These are phyloP conservation scores for Ochropleura plecta DNA, from an alignment of 2,888 invertebrate species.

Conservation along the genomic window DNA sequence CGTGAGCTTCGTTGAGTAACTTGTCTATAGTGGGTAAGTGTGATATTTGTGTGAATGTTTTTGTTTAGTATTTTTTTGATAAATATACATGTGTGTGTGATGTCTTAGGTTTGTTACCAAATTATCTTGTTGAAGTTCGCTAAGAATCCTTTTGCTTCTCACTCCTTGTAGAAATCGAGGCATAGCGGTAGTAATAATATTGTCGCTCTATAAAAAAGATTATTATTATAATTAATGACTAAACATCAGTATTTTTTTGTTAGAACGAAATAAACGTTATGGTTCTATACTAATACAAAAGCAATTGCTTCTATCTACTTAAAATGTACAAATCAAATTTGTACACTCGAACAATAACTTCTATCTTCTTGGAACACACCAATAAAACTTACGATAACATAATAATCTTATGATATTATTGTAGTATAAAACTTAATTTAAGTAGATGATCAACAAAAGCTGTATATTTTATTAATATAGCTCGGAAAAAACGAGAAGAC, in stretches of 20 bases:
- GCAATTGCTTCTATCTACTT: constrained; percentile 10
- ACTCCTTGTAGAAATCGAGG: too few relatives aligned
- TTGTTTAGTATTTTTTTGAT: too few relatives aligned
- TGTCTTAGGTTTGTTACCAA: too few relatives aligned
- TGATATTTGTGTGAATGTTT: too few relatives aligned
- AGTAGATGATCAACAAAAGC: constrained; percentile 9
- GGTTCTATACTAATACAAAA: constrained; percentile 7
- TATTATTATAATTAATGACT: constrained; percentile 3
- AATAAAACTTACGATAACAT: constrained; percentile 10
- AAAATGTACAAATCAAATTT: constrained; percentile 11
- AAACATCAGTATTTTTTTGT: constrained; percentile 13
- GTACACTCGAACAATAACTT: constrained; percentile 14
- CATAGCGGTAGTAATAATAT: too few relatives aligned
- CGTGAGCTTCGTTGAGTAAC: too few relatives aligned
- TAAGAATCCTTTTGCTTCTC: too few relatives aligned
- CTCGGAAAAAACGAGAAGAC: constrained; percentile 12
- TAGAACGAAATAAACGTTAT: constrained; percentile 4
- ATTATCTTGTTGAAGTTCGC: too few relatives aligned
- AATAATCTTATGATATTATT: constrained; percentile 6
- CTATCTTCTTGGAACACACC: constrained; percentile 14
- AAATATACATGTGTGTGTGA: too few relatives aligned
- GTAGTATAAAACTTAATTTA: constrained; percentile 13
- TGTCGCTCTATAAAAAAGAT: too few relatives aligned
- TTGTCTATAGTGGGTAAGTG: too few relatives aligned
- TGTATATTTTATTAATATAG: constrained; percentile 11